Evolutionary conservation across 2,888 invertebrate species (phyloP).

Genomic region (Parnassius glacialis): DNA sequence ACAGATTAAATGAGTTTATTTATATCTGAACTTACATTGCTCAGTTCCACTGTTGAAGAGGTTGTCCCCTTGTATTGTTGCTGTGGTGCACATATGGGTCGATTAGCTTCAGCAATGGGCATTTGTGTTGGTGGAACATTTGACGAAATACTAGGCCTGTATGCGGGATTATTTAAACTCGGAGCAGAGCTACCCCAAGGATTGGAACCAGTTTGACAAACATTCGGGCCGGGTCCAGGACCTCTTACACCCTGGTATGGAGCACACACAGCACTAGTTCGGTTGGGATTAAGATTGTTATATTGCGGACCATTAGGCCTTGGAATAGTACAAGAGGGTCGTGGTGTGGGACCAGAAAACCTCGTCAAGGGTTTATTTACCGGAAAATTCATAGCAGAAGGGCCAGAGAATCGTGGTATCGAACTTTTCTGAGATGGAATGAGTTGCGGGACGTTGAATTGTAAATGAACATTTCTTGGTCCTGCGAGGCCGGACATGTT

Average conservation of each 20-base stretch:
- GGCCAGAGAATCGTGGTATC: neutral
- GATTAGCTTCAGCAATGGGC: neutral
- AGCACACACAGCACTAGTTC: neutral
- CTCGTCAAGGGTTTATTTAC: neutral
- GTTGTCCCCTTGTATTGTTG: neutral
- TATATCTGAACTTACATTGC: constrained; percentile 17
- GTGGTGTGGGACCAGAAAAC: neutral
- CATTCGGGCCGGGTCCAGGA: neutral
- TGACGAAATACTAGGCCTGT: no score
- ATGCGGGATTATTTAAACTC: neutral
- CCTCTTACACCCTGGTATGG: neutral
- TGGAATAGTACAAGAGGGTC: neutral
- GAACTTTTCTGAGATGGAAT: neutral
- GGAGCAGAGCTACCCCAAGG: neutral
- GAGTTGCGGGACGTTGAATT: neutral
- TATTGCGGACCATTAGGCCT: neutral
- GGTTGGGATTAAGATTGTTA: neutral
- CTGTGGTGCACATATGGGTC: neutral
- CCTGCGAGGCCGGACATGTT: neutral
- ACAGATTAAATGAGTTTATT: no score
- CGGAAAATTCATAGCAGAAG: neutral
- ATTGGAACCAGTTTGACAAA: neutral
- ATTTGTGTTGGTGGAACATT: neutral
- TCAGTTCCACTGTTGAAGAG: constrained; percentile 14
- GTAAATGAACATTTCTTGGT: neutral